Base-by-base conservation (phyloP, 2,797 vertebrate species). In the Gymnoscopelus braueri region DNA sequence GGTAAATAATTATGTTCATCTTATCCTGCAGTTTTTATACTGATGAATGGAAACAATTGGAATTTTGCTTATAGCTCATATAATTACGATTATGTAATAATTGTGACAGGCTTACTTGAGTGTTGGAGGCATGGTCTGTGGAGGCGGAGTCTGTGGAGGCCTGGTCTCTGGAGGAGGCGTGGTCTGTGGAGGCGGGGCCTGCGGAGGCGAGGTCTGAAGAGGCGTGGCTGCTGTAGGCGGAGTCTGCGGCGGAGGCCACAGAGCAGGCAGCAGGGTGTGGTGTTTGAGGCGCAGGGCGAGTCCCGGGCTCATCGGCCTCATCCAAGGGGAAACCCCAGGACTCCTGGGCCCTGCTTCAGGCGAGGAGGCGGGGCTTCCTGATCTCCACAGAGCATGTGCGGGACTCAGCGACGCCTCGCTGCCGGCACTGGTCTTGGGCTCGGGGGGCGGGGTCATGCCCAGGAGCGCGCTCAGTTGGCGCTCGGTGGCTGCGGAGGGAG, bases 401-500 rank as follows among this genome's bases (percentile, higher is more conserved):
- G 51, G n/a, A 19, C 39, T 51, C 9, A 35, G 35, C n/a, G 60
- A 24, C 63, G 53, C 14, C 7, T 24, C 48, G 10, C 32, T 3
- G 32, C 32, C 32, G 32, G 5, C 32, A 2, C 39, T 0, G 12
- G 78, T 84, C 65, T 69, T 82, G 32, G 72, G 75, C 39, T 92
- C 15, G 0, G 78, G 67, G 32, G 84, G 81, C 23, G 79, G 84
- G 12, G 19, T 5, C 52, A 53, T 69, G 78, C 90, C 93, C 74
- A 96, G 83, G 79, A 95, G 91, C 35, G 78, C 84, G 81, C 89
- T 92, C 62, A 96, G 91, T 44, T 97, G 94, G 0, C 90, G 87
- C 50, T 95, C 94, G 0, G 94, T 92, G 5, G 86, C 83, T 0
- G 90, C 0, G 0, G 69, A 65, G 0, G 77, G 67, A 1, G 75